Conservation (phyloP, 2,888 invertebrate species). For the Pimpla rufipes region DNA sequence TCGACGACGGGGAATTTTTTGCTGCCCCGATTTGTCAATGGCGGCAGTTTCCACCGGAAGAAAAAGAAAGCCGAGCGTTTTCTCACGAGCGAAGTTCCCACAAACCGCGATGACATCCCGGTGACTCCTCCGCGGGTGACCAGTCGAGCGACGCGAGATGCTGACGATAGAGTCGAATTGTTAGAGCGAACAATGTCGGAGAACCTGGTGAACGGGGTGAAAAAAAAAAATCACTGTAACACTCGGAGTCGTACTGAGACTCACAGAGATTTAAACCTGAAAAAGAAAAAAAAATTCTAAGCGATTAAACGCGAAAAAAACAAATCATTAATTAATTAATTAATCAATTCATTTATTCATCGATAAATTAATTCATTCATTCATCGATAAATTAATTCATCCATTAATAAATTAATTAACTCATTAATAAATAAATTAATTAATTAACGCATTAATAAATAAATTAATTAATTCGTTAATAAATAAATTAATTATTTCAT, state of each 20-base stretch:
- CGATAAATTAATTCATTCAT: no score
- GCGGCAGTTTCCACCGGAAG: no score
- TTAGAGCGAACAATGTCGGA: slow-evolving; percentile 32
- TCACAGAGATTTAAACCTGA: no score
- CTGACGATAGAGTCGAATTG: slow-evolving; percentile 38
- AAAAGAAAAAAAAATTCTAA: no score
- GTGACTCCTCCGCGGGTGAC: slow-evolving; percentile 38
- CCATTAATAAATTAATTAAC: no score
- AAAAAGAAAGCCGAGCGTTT: slow-evolving; percentile 18
- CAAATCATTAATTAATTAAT: no score
- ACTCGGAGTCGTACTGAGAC: not conserved
- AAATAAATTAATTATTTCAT: no score
- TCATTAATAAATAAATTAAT: no score
- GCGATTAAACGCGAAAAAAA: not conserved
- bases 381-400: no score
- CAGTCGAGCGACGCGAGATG: slow-evolving; percentile 39
- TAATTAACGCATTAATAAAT: no score
- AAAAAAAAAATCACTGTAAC: not conserved
- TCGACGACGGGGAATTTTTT: not conserved
- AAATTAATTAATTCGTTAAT: no score
- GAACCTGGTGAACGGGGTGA: not conserved
- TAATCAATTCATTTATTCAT: no score
- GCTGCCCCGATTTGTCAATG: not conserved
- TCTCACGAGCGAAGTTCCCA: slow-evolving; percentile 21
- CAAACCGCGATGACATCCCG: not conserved